Evolutionary conservation across 2,113 vertebrate genomes (phyloP).

Genomic region (Meles meles): DNA sequence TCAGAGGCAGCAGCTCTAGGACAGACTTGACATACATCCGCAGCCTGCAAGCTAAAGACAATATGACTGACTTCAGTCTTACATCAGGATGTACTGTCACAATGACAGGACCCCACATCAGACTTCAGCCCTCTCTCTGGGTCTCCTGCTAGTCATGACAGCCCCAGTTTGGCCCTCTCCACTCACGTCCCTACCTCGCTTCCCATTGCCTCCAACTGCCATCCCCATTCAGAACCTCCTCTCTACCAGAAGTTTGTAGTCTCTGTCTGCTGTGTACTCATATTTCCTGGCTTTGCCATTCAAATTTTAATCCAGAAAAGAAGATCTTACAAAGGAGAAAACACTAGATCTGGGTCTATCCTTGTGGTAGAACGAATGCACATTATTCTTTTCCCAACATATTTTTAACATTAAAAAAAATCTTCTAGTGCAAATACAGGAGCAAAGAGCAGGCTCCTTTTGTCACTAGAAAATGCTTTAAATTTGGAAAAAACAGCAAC

Average conservation of each 20-base stretch:
- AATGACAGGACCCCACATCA: too few relatives aligned
- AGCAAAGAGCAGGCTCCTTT: background rate
- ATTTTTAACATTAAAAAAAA: background rate
- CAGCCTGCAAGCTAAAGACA: too few relatives aligned
- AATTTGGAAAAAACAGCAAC: too few relatives aligned
- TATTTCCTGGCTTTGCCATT: background rate
- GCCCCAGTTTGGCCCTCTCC: background rate
- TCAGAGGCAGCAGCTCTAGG: too few relatives aligned
- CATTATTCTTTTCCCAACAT: background rate
- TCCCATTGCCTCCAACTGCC: background rate
- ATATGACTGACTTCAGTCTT: too few relatives aligned
- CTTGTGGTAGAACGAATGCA: background rate
- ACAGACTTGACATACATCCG: too few relatives aligned
- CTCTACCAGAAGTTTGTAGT: background rate
- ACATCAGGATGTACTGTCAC: too few relatives aligned
- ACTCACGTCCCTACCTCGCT: background rate
- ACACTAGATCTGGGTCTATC: background rate
- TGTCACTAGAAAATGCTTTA: too few relatives aligned
- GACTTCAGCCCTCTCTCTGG: too few relatives aligned
- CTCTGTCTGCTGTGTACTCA: background rate
- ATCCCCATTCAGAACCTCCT: background rate
- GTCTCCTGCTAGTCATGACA: background rate
- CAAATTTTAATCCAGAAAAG: background rate
- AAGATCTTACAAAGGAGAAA: background rate
- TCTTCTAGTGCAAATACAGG: background rate